Conservation (phyloP, 2,888 invertebrate species). For the Sepioteuthis lessoniana region DNA sequence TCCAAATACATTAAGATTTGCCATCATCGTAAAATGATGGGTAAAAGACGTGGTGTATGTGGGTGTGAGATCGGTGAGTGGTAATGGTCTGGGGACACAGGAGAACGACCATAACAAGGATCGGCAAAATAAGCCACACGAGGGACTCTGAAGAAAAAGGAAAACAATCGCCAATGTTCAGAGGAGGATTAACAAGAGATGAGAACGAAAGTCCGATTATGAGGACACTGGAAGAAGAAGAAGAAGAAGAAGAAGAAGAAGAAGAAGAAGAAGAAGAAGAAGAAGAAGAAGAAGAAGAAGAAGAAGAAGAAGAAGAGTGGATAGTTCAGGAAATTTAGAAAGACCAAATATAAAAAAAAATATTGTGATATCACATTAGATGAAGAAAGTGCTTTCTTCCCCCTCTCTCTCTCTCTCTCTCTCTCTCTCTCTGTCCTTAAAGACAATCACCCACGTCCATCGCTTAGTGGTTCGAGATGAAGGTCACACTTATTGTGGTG, state of each 20-base stretch:
- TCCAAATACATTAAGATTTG: conserved; percentile 8
- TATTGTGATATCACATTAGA: conserved; percentile 6
- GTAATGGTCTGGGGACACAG: neutral
- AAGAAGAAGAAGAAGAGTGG: neutral
- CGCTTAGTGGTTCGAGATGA: neutral
- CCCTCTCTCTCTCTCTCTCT: neutral
- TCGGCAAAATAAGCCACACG: conserved; percentile 20
- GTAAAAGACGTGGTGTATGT: neutral
- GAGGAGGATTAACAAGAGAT: neutral
- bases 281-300: too few relatives aligned
- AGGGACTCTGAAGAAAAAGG: conserved; percentile 2
- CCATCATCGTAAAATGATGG: conserved; percentile 15
- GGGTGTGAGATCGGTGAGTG: neutral
- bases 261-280: too few relatives aligned
- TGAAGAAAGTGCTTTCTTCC: neutral
- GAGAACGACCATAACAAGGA: neutral
- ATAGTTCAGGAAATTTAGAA: neutral
- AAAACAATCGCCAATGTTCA: neutral
- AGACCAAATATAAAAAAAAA: conserved; percentile 13
- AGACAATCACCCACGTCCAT: neutral
- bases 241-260: too few relatives aligned
- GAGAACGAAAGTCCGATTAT: neutral
- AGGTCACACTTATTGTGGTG: conserved; percentile 33
- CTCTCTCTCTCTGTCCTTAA: neutral
- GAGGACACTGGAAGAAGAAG: neutral